These are phyloP conservation scores for Daphoenositta chrysoptera DNA, from an alignment of 2,113 vertebrate species.

Conservation along the genomic window DNA sequence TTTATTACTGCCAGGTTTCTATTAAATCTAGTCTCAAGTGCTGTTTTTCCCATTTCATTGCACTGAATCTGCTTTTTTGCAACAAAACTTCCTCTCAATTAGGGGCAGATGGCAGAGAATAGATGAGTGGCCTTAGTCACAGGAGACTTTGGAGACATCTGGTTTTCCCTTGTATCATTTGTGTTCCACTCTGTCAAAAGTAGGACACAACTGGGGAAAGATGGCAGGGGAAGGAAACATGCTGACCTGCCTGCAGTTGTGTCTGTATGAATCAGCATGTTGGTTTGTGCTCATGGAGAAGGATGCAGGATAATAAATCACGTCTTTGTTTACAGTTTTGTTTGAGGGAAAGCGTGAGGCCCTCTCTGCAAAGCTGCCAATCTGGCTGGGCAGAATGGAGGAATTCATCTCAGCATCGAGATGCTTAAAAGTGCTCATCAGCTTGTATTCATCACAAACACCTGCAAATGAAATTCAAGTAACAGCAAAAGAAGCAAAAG, in stretches of 20 bases:
- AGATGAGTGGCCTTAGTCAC: not conserved
- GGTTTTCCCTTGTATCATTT: not conserved
- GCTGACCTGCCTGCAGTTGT: not conserved
- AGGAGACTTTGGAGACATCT: not conserved
- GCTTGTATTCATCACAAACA: constrained; percentile 59
- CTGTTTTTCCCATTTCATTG: not conserved
- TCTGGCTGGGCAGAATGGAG: constrained; percentile 16
- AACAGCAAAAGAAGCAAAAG: not conserved
- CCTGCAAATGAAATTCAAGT: constrained; percentile 33
- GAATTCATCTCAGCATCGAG: constrained; percentile 2
- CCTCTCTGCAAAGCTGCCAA: constrained; percentile 38
- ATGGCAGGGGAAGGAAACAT: not conserved
- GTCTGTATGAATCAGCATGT: not conserved
- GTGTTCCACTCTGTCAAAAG: constrained; percentile 6
- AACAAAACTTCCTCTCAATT: not conserved
- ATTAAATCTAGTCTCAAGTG: not conserved
- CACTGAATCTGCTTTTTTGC: not conserved
- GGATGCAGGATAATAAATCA: not conserved
- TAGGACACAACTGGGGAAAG: not conserved
- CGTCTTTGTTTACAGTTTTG: not conserved
- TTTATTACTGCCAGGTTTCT: not conserved
- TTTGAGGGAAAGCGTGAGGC: not conserved
- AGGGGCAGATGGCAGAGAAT: not conserved
- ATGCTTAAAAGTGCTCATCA: constrained; percentile 48
- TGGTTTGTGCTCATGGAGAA: not conserved